Percentiles rank a stretch among this genome's conserved stretches.
Conservation (phyloP, 2,797 vertebrate genomes). For the Distichodus sexfasciatus region DNA sequence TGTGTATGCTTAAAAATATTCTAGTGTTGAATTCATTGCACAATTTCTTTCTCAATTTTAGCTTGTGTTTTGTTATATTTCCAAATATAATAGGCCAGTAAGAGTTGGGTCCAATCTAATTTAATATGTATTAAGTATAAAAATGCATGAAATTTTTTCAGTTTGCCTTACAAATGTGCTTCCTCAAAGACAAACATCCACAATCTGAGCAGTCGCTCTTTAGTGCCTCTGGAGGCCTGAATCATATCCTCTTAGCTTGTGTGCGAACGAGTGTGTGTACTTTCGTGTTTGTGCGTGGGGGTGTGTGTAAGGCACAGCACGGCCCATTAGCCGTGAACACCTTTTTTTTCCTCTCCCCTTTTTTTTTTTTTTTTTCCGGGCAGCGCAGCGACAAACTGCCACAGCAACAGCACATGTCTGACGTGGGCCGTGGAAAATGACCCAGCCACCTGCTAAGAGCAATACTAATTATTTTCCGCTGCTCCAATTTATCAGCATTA, state of each 20-base stretch:
- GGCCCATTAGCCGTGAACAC: neutral
- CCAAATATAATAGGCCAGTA: too few relatives aligned
- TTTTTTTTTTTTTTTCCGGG: neutral
- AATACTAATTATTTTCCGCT: conserved; percentile 48
- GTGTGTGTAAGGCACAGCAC: neutral
- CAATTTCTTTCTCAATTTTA: too few relatives aligned
- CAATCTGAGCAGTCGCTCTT: too few relatives aligned
- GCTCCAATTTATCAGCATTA: conserved; percentile 53
- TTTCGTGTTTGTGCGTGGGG: neutral
- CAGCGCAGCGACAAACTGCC: conserved; percentile 8
- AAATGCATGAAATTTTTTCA: too few relatives aligned
- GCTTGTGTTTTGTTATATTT: too few relatives aligned
- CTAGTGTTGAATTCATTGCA: too few relatives aligned
- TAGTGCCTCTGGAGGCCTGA: neutral
- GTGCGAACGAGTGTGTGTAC: neutral
- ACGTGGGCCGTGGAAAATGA: too few relatives aligned
- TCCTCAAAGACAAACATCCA: too few relatives aligned
- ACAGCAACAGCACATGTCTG: neutral
- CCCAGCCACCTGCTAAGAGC: conserved; percentile 34
- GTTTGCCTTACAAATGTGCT: too few relatives aligned
- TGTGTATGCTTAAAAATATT: too few relatives aligned
- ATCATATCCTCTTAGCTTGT: neutral
- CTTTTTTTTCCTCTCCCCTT: neutral
- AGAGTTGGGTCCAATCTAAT: too few relatives aligned
- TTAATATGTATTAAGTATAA: too few relatives aligned